These are phyloP conservation scores for Salminus brasiliensis DNA, from an alignment of 2,113 vertebrate species.

Conservation along the genomic window DNA sequence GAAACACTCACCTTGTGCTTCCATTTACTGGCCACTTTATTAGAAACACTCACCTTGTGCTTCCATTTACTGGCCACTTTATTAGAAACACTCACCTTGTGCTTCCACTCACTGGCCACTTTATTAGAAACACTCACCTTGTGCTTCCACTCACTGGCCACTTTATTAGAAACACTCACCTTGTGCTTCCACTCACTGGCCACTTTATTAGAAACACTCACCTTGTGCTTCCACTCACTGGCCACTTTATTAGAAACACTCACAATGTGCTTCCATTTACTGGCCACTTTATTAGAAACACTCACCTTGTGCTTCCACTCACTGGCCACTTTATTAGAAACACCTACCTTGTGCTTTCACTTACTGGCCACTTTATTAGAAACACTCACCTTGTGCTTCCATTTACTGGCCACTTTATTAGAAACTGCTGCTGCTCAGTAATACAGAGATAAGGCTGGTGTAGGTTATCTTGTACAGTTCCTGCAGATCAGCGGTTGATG, in stretches of 20 bases:
- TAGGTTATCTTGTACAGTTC: constrained; percentile 20
- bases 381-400: neutral
- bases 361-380: neutral
- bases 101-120: neutral
- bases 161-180: neutral
- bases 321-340: neutral
- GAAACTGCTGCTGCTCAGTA: neutral
- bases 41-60: neutral
- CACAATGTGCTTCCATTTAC: neutral
- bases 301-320: neutral
- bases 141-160: neutral
- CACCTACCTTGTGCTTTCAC: neutral
- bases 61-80: no score
- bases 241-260: neutral
- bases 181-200: neutral
- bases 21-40: neutral
- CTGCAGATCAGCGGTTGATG: constrained; percentile 38
- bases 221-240: neutral
- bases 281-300: neutral
- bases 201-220: neutral
- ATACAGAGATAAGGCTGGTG: neutral
- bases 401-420: neutral
- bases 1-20: neutral
- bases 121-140: neutral
- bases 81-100: no score